These are phyloP conservation scores for Prionace glauca DNA, from an alignment of 2,797 vertebrate species.

Conservation along the genomic window DNA sequence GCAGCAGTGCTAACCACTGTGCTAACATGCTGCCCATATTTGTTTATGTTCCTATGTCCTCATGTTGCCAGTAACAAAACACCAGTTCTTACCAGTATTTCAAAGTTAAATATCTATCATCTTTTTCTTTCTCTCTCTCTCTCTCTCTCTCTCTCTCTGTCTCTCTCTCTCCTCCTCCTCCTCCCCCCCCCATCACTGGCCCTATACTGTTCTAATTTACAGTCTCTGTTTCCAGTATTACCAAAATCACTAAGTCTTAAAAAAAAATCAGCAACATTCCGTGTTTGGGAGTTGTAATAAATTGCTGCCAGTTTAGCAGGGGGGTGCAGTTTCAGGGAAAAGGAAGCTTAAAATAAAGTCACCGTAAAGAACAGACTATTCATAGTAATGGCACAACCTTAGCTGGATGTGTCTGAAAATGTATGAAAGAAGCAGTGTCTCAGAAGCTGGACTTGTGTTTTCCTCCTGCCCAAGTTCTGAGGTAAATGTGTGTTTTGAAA, in stretches of 20 bases:
- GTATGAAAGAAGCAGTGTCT: constrained; percentile 31
- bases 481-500: not conserved
- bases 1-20: too few relatives aligned
- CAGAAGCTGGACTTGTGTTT: not conserved
- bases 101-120: not conserved
- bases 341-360: not conserved
- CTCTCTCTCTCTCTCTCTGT: too few relatives aligned
- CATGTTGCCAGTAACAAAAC: not conserved
- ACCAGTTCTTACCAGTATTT: not conserved
- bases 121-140: not conserved
- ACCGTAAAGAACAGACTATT: not conserved
- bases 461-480: not conserved
- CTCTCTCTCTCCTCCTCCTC: too few relatives aligned
- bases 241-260: not conserved
- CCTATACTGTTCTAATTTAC: not conserved
- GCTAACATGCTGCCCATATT: too few relatives aligned
- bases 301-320: not conserved
- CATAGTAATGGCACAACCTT: not conserved
- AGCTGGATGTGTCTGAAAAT: not conserved
- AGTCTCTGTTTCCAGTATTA: not conserved
- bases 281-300: constrained; percentile 8
- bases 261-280: not conserved
- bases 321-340: not conserved
- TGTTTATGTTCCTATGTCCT: not conserved
- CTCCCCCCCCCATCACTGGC: too few relatives aligned